Evolutionary conservation across 2,113 vertebrate species (phyloP), one percentile per base, ranked within the genome.

Genomic region (Triplophysa siluroides): DNA sequence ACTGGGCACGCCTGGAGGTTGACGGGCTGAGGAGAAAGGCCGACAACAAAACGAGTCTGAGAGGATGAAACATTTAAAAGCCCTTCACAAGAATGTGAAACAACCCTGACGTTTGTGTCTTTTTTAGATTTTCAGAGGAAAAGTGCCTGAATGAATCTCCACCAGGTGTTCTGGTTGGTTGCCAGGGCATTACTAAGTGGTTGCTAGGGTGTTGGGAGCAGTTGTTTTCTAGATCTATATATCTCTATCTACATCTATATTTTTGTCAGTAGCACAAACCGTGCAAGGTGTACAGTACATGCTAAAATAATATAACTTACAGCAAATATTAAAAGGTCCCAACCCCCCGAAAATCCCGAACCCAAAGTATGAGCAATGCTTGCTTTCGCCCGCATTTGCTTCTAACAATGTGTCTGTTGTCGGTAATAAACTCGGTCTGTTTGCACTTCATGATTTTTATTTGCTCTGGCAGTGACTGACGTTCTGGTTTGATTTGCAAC

Each of bases 1-100:
- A 67, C 89, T 92, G 67, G 90, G 89, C 0, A 89, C 84, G 60
- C 88, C 66, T 0, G 96, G 94, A 0, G 94, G 87, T 54, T 97
- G 97, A 0, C 96, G 96, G 0, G 94, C 96, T 91, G 92, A 19
- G 67, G 24, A 58, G 18, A 67, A 12, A 64, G 45, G 64, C 45
- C 65, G n/a, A 74, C 60, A 72, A 4, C 66, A 24, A 60, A 69
- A 56, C 52, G 61, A 62, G 41, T 45, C 16, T 24, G 5, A 72
- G 58, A 82, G 58, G 56, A 79, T 76, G 21, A 77, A 54, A 38
- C 50, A 66, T 71, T 67, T 61, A n/a, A 16, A 45, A 62, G 24
- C 47, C 54, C 33, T 33, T 52, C 47, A 71, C 26, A 18, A 54
- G 4, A 71, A 54, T 70, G 13, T 72, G 18, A 8, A 26, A 38